Conservation (phyloP, 2,888 invertebrate species). For the Sceliomorpha sp. region DNA sequence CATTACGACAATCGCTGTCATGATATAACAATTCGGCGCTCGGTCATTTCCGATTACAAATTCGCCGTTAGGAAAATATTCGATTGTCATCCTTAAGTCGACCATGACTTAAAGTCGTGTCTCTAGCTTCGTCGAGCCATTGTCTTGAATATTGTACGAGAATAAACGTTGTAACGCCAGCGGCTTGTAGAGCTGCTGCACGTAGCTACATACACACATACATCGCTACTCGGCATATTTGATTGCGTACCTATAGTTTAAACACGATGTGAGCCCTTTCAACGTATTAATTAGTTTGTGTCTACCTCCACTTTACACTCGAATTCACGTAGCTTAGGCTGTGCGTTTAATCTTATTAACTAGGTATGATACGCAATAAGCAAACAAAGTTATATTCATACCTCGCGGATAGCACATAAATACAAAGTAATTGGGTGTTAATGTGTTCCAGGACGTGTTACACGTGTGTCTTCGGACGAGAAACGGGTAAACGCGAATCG, state of each 20-base stretch:
- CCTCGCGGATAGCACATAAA: conserved; percentile 8
- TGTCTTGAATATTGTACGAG: conserved; percentile 33
- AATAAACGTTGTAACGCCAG: conserved; percentile 37
- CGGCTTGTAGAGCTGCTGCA: conserved; percentile 32
- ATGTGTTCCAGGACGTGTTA: conserved; percentile 11
- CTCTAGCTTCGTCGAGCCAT: conserved; percentile 20
- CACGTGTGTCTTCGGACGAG: too few relatives aligned
- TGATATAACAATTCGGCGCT: too few relatives aligned
- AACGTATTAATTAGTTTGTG: conserved; percentile 49
- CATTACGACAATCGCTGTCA: too few relatives aligned
- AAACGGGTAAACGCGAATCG: too few relatives aligned
- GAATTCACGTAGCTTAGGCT: conserved; percentile 40
- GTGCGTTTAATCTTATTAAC: conserved; percentile 42
- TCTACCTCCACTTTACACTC: conserved; percentile 43
- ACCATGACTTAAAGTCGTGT: conserved; percentile 21
- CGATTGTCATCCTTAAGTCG: conserved; percentile 26
- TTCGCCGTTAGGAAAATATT: conserved; percentile 21
- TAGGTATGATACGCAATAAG: conserved; percentile 25
- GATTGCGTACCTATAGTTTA: conserved; percentile 47
- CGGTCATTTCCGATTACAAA: not conserved
- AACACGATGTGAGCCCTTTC: conserved; percentile 49
- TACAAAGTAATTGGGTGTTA: conserved; percentile 21
- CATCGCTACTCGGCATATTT: conserved; percentile 39
- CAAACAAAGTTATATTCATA: conserved; percentile 22
- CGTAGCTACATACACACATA: too few relatives aligned